phyloP scores from a whole-genome alignment of 2,113 vertebrate genomes.

The Erythrocercus mccallii region DNA sequence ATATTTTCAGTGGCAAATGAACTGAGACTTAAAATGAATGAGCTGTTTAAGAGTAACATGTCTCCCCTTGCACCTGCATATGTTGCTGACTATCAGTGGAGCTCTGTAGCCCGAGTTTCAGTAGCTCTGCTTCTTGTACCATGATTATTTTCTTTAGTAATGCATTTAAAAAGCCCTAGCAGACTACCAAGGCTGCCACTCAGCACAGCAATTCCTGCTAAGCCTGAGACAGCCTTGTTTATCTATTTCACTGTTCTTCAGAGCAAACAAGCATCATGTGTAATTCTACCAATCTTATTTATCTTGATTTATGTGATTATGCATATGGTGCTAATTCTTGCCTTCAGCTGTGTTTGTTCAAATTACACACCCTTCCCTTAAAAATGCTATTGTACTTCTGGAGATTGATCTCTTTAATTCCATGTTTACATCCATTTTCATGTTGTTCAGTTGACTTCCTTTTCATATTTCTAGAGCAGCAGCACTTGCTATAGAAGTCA shows the following conservation, averaged over 20 bases:
- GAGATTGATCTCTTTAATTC: constrained; percentile 43
- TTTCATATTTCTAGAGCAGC: constrained; percentile 18
- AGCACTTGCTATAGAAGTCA: not conserved
- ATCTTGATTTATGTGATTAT: constrained; percentile 44
- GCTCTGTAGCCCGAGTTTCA: not conserved
- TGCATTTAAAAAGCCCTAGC: not conserved
- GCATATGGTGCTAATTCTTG: constrained; percentile 39
- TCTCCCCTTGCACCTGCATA: constrained; percentile 23
- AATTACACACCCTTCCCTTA: constrained; percentile 40
- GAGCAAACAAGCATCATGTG: not conserved
- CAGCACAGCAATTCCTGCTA: not conserved
- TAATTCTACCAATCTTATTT: constrained; percentile 26
- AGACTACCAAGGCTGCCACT: not conserved
- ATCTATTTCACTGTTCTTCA: not conserved
- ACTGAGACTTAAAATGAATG: constrained; percentile 53
- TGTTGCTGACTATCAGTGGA: not conserved
- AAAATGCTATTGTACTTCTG: constrained; percentile 15
- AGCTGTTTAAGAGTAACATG: constrained; percentile 39
- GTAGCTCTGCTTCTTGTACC: not conserved
- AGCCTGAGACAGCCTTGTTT: not conserved
- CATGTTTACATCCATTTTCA: constrained; percentile 51
- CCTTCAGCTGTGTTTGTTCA: constrained; percentile 27
- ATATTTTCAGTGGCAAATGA: constrained; percentile 57
- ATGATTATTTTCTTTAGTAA: not conserved
- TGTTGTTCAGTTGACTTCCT: constrained; percentile 15